Evolutionary conservation across 1,140 invertebrate genomes (phyloP), one percentile per base, ranked within the genome.

Genomic region (Pantala flavescens): DNA sequence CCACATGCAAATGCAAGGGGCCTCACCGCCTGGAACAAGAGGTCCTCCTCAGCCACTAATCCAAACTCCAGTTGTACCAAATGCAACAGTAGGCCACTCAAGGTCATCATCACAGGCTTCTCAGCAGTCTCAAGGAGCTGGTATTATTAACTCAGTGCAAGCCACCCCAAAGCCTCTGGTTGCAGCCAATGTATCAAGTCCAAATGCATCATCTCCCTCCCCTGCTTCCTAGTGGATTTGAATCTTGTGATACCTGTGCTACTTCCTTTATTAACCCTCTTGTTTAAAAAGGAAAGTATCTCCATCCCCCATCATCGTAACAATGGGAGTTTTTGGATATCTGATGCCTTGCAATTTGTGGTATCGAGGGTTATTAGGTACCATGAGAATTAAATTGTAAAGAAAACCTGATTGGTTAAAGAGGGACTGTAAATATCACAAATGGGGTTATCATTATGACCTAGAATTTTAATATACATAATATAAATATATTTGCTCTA

Each of bases 1-100:
- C 77, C 91, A 93, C 77, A 93, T 94, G 91, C 92, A 94, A 81
- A 83, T 93, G 74, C 87, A 87, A 80, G 83, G 83, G 28, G 77
- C 82, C 78, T 76, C 81, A 79, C 78, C 83, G 77, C 70, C 83
- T 19, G 86, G 87, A n/a, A 84, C 85, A 42, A 85, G 87, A 80
- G 86, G 85, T 76, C 88, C 89, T 28, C 88, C 87, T 7, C 86
- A 86, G 73, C 88, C 89, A 23, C 84, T 88, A 78, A 87, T 90
- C 19, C 88, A 89, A 77, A 89, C 88, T 0, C 87, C 87, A 7
- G 85, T 89, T 5, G 87, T 86, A 7, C 80, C 82, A 1, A 81
- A 82, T n/a, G 83, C 82, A 74, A 79, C 85, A 77, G 84, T 84
- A 78, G 71, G 74, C 14, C 88, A 89, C 79, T 88, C 86, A 73